A percentile compares a stretch with the other conserved stretches of the same genome.
These are phyloP conservation scores for Hirtodrosophila confusa DNA, from an alignment of 2,888 invertebrate genomes.

Conservation along the genomic window DNA sequence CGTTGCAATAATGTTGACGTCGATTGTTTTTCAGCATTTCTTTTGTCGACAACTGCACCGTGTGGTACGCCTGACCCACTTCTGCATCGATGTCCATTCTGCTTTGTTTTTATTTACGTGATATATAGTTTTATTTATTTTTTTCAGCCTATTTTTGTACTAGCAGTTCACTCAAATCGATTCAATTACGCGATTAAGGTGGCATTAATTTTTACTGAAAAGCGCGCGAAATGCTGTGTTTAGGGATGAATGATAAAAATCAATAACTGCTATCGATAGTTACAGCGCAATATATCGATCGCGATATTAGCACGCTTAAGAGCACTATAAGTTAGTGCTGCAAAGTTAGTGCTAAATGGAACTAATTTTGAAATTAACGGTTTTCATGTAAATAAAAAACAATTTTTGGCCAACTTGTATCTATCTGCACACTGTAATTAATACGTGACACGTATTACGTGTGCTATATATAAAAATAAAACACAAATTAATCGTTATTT, in stretches of 20 bases:
- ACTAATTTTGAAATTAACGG: too few relatives aligned
- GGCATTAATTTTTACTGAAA: conserved; percentile 36
- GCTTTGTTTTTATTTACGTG: not conserved
- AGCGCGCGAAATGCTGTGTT: conserved; percentile 55
- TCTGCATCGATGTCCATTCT: conserved; percentile 74
- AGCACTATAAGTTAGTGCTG: conserved; percentile 9
- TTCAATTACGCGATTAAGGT: conserved; percentile 9
- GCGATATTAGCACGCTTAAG: not conserved
- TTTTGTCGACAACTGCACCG: conserved; percentile 82
- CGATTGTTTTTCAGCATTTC: conserved; percentile 82
- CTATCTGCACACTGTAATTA: too few relatives aligned
- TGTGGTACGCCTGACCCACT: conserved; percentile 79
- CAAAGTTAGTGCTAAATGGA: not conserved
- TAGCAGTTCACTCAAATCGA: conserved; percentile 12
- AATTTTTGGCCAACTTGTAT: too few relatives aligned
- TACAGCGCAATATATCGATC: conserved; percentile 21
- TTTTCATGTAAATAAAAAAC: too few relatives aligned
- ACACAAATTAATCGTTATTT: not conserved
- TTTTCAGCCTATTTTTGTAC: not conserved
- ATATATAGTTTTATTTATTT: conserved; percentile 1
- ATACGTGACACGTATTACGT: too few relatives aligned
- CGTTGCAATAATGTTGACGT: conserved; percentile 82
- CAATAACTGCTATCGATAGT: conserved; percentile 20
- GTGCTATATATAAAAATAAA: not conserved
- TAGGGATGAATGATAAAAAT: conserved; percentile 23